phyloP scores from a whole-genome alignment of 2,797 vertebrate genomes.

The Coregonus suidteri region DNA sequence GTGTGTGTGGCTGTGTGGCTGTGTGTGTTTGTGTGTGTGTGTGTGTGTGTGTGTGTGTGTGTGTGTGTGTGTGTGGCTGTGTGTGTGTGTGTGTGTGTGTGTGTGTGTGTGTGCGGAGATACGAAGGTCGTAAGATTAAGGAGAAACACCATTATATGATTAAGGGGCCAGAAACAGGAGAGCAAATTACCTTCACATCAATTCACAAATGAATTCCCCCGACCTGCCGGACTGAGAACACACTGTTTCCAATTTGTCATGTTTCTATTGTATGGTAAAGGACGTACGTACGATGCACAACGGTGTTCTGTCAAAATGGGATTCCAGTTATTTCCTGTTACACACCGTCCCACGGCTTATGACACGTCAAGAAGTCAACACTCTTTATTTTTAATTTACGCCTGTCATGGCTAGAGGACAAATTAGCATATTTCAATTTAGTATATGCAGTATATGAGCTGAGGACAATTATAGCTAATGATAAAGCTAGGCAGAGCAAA shows the following conservation, averaged over 20 bases:
- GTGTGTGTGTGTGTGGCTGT: too few relatives aligned
- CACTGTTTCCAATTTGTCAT: constrained; percentile 41
- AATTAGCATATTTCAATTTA: constrained; percentile 53
- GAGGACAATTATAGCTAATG: constrained; percentile 54
- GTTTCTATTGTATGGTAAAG: constrained; percentile 32
- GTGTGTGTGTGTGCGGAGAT: background rate
- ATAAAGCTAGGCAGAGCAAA: constrained; percentile 48
- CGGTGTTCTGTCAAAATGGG: constrained; percentile 39
- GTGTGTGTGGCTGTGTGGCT: background rate
- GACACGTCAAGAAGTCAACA: background rate
- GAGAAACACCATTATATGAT: constrained; percentile 69
- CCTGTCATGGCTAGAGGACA: constrained; percentile 39
- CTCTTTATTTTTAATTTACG: constrained; percentile 11
- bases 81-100: background rate
- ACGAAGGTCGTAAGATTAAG: constrained; percentile 64
- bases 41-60: too few relatives aligned
- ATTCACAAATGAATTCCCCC: constrained; percentile 58
- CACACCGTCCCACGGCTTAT: constrained; percentile 50
- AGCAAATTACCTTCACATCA: constrained; percentile 57
- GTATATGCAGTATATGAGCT: constrained; percentile 30
- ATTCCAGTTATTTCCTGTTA: constrained; percentile 32
- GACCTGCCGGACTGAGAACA: constrained; percentile 5
- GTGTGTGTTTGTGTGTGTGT: too few relatives aligned
- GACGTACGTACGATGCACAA: constrained; percentile 6
- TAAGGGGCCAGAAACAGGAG: constrained; percentile 50